phyloP scores from a whole-genome alignment of 1,140 invertebrate species.

The Drosophila nannoptera region DNA sequence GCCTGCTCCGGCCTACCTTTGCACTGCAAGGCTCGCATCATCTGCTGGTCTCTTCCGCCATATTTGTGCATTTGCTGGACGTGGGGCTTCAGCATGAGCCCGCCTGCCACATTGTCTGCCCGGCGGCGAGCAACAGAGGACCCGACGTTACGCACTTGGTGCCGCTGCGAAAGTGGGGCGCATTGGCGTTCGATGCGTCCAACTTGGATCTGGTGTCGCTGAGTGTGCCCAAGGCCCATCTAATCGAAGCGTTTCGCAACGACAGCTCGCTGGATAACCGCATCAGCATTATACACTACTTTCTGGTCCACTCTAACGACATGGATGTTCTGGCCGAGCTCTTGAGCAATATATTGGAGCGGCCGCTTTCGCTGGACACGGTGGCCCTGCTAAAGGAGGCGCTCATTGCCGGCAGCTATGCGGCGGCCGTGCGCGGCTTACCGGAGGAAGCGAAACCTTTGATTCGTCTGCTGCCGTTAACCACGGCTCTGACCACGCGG shows the following conservation, averaged over 20 bases:
- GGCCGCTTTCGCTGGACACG: conserved; percentile 70
- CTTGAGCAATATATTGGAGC: conserved; percentile 73
- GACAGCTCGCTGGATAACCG: conserved; percentile 84
- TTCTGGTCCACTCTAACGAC: conserved; percentile 87
- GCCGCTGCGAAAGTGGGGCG: conserved; percentile 82
- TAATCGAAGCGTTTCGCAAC: conserved; percentile 85
- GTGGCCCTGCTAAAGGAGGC: conserved; percentile 86
- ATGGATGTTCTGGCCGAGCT: conserved; percentile 84
- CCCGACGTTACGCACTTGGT: conserved; percentile 83
- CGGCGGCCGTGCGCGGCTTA: conserved; percentile 85
- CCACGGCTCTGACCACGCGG: conserved; percentile 80
- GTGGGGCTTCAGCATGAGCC: conserved; percentile 89
- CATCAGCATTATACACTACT: conserved; percentile 88
- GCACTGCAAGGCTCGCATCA: conserved; percentile 86
- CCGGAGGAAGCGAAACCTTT: conserved; percentile 84
- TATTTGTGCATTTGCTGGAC: conserved; percentile 89
- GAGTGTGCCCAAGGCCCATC: conserved; percentile 82
- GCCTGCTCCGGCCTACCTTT: conserved; percentile 86
- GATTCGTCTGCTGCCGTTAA: conserved; percentile 85
- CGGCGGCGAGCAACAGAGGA: conserved; percentile 80
- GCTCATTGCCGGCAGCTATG: conserved; percentile 85
- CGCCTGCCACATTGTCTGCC: conserved; percentile 86
- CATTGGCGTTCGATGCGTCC: conserved; percentile 83
- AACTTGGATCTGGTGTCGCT: conserved; percentile 86
- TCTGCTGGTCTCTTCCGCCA: conserved; percentile 87